A percentile compares a stretch with the other conserved stretches of the same genome.
phyloP scores from a whole-genome alignment of 92 coral and sea anemone species.

The Phenganax marumi region DNA sequence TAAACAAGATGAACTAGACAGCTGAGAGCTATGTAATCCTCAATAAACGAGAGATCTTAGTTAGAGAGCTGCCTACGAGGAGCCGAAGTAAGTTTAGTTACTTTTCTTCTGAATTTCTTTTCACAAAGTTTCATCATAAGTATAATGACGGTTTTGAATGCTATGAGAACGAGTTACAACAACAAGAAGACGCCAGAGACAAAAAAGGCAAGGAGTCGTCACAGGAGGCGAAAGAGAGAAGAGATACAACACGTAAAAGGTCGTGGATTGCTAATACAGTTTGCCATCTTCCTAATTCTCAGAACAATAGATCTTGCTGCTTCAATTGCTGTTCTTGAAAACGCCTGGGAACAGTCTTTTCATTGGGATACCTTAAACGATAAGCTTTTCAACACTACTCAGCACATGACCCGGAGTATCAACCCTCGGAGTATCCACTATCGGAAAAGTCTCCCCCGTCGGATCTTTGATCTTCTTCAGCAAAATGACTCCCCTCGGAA shows the following conservation, averaged over 20 bases:
- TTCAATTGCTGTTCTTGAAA: conserved; percentile 13
- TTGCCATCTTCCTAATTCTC: conserved; percentile 68
- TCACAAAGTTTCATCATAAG: too few relatives aligned
- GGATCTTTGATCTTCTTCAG: background rate
- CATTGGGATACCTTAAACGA: conserved; percentile 1
- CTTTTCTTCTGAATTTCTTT: too few relatives aligned
- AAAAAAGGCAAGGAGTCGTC: conserved; percentile 1
- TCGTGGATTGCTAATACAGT: conserved; percentile 72
- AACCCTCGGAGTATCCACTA: background rate
- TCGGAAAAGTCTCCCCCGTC: too few relatives aligned
- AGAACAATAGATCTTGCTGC: conserved; percentile 72
- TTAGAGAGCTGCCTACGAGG: too few relatives aligned
- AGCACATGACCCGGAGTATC: background rate
- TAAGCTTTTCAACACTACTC: background rate
- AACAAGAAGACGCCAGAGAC: too few relatives aligned
- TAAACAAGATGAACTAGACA: background rate
- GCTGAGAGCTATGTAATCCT: background rate
- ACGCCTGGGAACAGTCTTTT: conserved; percentile 20
- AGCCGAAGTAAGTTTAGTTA: too few relatives aligned
- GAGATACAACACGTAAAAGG: conserved; percentile 14
- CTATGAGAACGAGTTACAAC: too few relatives aligned
- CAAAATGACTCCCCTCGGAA: background rate
- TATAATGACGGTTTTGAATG: too few relatives aligned
- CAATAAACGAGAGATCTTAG: too few relatives aligned
- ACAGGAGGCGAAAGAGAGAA: background rate